Percentiles rank a stretch among this genome's conserved stretches.
These are phyloP conservation scores for Harmothoe impar DNA, from an alignment of 2,888 invertebrate genomes.

Conservation along the genomic window DNA sequence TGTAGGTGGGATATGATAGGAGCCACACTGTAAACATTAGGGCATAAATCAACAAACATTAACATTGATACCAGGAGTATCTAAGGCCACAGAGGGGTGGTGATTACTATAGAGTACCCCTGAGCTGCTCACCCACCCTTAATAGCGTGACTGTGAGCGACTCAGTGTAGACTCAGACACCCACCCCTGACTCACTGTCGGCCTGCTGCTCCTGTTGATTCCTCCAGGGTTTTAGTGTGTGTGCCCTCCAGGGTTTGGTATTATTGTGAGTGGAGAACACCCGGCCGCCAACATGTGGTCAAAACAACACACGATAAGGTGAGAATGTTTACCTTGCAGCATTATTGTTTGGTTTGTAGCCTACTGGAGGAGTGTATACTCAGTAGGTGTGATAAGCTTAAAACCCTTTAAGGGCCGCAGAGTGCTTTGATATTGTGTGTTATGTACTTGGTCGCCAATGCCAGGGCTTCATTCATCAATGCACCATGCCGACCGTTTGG, in stretches of 20 bases:
- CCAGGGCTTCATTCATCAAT: no score
- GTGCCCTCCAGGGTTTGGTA: neutral
- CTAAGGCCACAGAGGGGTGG: neutral
- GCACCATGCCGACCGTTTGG: no score
- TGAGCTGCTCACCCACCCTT: neutral
- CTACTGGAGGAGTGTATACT: neutral
- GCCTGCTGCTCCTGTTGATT: neutral
- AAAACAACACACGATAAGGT: neutral
- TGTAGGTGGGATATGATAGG: no score
- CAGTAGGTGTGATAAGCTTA: neutral
- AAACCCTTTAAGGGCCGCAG: no score
- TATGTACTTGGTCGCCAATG: no score
- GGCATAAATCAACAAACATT: neutral
- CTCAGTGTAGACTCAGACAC: neutral
- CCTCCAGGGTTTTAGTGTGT: neutral
- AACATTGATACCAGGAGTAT: neutral
- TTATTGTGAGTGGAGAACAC: neutral
- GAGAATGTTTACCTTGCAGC: neutral
- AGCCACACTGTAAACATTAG: no score
- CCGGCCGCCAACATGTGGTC: neutral
- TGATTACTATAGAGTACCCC: neutral
- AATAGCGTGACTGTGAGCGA: no score
- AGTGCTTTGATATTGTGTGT: neutral
- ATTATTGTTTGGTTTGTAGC: no score
- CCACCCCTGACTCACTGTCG: slow-evolving; percentile 15